These are phyloP conservation scores for Mimas tiliae DNA, from an alignment of 2,888 invertebrate species.

Conservation along the genomic window DNA sequence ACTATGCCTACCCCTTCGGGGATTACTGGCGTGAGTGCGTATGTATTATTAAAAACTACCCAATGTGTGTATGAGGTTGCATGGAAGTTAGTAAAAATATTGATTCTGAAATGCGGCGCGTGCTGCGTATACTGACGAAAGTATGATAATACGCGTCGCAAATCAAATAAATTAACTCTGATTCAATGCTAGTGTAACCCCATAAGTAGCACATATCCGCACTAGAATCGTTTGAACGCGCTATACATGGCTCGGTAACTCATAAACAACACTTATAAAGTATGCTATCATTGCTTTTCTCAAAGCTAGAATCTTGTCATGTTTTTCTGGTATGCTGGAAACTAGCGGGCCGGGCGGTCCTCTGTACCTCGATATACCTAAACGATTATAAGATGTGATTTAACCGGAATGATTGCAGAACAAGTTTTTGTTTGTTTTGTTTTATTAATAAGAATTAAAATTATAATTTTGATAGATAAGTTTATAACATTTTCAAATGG, in stretches of 20 bases:
- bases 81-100: no score
- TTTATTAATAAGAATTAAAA: background rate
- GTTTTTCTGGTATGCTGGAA: constrained; percentile 4
- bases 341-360: background rate
- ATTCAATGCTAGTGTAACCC: background rate
- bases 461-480: background rate
- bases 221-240: constrained; percentile 1
- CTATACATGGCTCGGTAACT: background rate
- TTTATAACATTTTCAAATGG: background rate
- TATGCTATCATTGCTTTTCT: constrained; percentile 16
- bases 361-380: background rate
- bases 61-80: no score
- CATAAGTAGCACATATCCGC: background rate
- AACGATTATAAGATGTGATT: no score
- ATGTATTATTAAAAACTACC: no score
- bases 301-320: background rate
- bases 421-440: background rate
- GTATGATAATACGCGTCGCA: no score
- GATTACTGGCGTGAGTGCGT: no score
- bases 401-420: background rate
- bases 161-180: background rate
- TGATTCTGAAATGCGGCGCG: no score
- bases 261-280: background rate
- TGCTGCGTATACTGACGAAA: no score
- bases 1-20: no score